Base-by-base conservation (phyloP, 2,797 vertebrate species). In the Acrocephalus scirpaceus region DNA sequence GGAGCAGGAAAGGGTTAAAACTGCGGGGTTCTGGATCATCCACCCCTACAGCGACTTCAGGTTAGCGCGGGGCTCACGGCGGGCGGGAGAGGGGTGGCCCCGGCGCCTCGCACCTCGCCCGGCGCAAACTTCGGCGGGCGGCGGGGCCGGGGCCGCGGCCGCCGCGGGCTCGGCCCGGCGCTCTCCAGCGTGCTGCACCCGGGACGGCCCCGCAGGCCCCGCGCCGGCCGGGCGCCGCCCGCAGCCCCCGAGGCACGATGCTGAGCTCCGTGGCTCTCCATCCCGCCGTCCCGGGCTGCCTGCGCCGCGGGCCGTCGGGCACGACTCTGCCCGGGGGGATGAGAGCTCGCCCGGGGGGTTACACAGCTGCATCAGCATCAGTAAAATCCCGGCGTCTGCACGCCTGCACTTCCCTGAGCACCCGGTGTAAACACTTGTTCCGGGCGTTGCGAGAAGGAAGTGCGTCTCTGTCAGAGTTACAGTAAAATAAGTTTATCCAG, bases 41-140 rank as follows among this genome's bases (percentile, higher is more conserved):
- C 99, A 99, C 97, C 99, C 99, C 29, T 99, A 99, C 98, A 99
- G 99, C 96, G 99, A 99, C 98, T 99, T 99, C 99, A 99, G 99
- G 99, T 99, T 98, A 99, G 98, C 88, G 92, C 95, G 44, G 75
- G 73, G 32, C 85, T 97, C 97, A 92, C 97, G 97, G 97, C 98
- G 97, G 98, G 98, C 98, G 98, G 98, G 57, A 54, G 51, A 27
- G 32, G 40, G 51, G 11, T 42, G 16, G 51, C 23, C 22, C 32
- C 36, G n/a, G 25, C 62, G 22, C 76, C 48, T 61, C 48, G 7
- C 58, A 14, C 44, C 27, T 76, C 72, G 21, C n/a, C 21, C 50
- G 26, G 67, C 73, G 16, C 21, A 30, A 94, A 92, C 92, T 95
- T 95, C 50, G 65, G 32, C 36, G 36, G 36, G 36, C 36, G 36